Conservation (phyloP, 2,113 vertebrate genomes). For the Trogon surrucura region DNA sequence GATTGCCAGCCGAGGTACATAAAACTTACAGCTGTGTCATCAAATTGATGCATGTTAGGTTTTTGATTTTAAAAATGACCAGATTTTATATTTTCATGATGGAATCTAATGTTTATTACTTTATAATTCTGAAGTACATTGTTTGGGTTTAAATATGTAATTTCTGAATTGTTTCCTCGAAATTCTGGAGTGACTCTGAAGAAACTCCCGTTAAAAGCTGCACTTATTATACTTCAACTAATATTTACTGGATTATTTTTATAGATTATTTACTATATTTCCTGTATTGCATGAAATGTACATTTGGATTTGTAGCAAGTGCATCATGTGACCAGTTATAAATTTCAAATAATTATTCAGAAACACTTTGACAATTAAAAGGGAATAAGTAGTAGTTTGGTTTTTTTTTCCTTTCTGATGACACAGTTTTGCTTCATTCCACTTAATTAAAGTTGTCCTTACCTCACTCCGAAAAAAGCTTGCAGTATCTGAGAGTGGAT, state of each 20-base stretch:
- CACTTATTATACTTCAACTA: not conserved
- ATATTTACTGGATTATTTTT: not conserved
- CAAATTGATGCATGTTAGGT: accelerated
- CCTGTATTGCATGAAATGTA: not conserved
- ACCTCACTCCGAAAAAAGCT: not conserved
- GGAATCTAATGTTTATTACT: not conserved
- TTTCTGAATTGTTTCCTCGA: not conserved
- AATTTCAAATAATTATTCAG: not conserved
- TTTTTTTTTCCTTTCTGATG: not conserved
- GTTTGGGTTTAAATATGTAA: not conserved
- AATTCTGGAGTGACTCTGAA: not conserved
- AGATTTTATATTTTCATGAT: not conserved
- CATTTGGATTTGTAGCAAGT: not conserved
- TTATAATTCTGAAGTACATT: not conserved
- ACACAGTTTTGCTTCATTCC: not conserved
- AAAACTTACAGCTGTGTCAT: not conserved
- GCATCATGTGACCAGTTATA: not conserved
- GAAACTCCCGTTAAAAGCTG: not conserved
- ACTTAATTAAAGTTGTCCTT: not conserved
- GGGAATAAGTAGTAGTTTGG: not conserved
- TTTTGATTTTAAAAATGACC: not conserved
- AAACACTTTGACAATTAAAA: not conserved
- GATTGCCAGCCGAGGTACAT: not conserved
- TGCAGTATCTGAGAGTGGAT: not conserved
- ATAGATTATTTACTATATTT: not conserved